A percentile compares a stretch with the other conserved stretches of the same genome.
Evolutionary conservation across 1,140 invertebrate genomes (phyloP).

Genomic region (Lucilia cuprina): DNA sequence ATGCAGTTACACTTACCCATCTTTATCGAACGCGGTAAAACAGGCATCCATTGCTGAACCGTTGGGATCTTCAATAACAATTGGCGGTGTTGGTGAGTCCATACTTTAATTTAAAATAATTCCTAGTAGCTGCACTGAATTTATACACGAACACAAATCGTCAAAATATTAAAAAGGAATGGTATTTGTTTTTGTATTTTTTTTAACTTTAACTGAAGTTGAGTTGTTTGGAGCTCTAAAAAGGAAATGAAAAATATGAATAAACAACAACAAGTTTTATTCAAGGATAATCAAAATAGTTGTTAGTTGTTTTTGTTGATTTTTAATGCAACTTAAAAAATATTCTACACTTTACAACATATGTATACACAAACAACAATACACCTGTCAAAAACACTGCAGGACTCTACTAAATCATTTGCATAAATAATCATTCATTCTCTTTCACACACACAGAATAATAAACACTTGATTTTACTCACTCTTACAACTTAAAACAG

Average conservation of each 20-base stretch:
- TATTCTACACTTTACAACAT: not conserved
- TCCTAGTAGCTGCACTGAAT: not conserved
- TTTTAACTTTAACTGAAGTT: not conserved
- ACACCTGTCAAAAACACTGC: not conserved
- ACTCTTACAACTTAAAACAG: not conserved
- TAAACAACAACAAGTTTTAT: not conserved
- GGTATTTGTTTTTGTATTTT: not conserved
- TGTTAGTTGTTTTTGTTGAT: not conserved
- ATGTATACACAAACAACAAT: too few relatives aligned
- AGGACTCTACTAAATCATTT: not conserved
- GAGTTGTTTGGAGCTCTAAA: not conserved
- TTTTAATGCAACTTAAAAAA: not conserved
- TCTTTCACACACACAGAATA: not conserved
- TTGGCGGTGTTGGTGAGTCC: conserved; percentile 63
- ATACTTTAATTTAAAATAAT: conserved; percentile 41
- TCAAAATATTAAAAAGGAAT: not conserved
- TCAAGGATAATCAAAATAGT: not conserved
- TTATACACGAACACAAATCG: conserved; percentile 23
- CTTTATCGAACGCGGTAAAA: conserved; percentile 86
- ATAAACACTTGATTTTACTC: not conserved
- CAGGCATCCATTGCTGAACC: conserved; percentile 81
- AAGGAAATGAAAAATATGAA: not conserved
- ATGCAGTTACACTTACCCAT: conserved; percentile 68
- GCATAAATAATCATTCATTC: not conserved
- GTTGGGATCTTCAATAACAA: conserved; percentile 64